phyloP scores from a whole-genome alignment of 1,140 invertebrate species.

The Globodera ellingtonae region DNA sequence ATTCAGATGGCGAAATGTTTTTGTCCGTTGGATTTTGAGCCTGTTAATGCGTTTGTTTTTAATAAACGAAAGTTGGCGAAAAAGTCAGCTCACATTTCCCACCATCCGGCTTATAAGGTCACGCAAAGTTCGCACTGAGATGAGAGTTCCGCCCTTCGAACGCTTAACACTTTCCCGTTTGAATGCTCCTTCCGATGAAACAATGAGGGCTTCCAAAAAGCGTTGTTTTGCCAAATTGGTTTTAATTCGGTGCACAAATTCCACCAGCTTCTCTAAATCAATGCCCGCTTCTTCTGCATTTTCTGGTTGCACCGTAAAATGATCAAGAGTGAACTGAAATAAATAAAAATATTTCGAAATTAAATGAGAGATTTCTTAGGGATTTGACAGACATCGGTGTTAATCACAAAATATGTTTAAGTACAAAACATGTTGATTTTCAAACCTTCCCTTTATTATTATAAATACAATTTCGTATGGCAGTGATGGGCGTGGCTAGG shows the following conservation, averaged over 20 bases:
- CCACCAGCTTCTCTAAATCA: slow-evolving; percentile 34
- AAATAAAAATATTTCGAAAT: background rate
- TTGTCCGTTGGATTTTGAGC: background rate
- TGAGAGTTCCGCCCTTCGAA: background rate
- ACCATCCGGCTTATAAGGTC: background rate
- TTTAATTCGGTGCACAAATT: slow-evolving; percentile 26
- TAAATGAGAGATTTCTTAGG: background rate
- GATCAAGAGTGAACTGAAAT: slow-evolving; percentile 30
- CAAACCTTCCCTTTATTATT: no score
- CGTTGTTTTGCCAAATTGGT: slow-evolving; percentile 27
- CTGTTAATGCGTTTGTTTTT: background rate
- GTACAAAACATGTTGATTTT: no score
- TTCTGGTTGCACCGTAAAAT: background rate
- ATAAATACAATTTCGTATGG: no score
- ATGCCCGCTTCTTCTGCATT: background rate
- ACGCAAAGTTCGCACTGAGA: background rate
- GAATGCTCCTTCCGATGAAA: background rate
- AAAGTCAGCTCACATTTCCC: background rate
- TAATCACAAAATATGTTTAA: no score
- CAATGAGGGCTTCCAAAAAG: slow-evolving; percentile 26
- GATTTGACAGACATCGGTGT: background rate
- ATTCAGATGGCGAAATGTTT: background rate
- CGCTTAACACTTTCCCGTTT: background rate
- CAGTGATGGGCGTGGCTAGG: no score
- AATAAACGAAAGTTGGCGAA: background rate